Percentiles rank a stretch among this genome's conserved stretches.
Evolutionary conservation across 2,888 invertebrate genomes (phyloP).

Genomic region (Eristalis pertinax): DNA sequence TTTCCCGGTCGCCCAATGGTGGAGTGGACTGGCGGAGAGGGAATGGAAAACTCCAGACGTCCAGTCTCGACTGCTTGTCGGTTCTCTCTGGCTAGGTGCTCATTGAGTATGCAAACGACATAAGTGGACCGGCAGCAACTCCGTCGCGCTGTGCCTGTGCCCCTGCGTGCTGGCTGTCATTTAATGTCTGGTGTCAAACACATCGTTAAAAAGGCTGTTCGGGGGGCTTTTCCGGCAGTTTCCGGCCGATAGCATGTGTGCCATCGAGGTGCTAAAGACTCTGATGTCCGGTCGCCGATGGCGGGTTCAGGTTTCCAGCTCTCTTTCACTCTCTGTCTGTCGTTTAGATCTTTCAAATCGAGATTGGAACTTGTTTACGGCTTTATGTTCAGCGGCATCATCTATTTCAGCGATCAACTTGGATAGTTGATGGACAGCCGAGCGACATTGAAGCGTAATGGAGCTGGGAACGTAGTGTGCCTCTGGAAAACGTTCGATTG

Average conservation of each 20-base stretch:
- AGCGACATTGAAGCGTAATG: no score
- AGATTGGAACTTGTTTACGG: neutral
- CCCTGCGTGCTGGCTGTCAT: slow-evolving; percentile 11
- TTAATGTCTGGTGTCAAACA: slow-evolving; percentile 47
- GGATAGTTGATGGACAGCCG: neutral
- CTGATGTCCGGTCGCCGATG: slow-evolving; percentile 37
- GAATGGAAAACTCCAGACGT: neutral
- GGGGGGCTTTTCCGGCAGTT: slow-evolving; percentile 36
- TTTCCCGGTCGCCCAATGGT: neutral
- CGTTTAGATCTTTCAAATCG: neutral
- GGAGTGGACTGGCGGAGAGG: no score
- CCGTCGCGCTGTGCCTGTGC: neutral
- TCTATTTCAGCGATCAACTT: neutral
- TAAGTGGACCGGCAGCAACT: slow-evolving; percentile 23
- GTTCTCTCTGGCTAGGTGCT: neutral
- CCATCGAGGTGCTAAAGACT: slow-evolving; percentile 31
- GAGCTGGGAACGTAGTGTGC: no score
- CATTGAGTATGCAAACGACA: slow-evolving; percentile 57
- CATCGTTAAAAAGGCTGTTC: slow-evolving; percentile 42
- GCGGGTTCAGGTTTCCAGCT: neutral
- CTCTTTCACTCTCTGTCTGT: neutral
- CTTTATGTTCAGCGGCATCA: neutral
- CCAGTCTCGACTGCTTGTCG: neutral
- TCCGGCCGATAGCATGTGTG: slow-evolving; percentile 47
- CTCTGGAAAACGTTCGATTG: no score